Evolutionary conservation across 2,113 vertebrate species (phyloP), one percentile per base, ranked within the genome.

Genomic region (Macquaria australasica): DNA sequence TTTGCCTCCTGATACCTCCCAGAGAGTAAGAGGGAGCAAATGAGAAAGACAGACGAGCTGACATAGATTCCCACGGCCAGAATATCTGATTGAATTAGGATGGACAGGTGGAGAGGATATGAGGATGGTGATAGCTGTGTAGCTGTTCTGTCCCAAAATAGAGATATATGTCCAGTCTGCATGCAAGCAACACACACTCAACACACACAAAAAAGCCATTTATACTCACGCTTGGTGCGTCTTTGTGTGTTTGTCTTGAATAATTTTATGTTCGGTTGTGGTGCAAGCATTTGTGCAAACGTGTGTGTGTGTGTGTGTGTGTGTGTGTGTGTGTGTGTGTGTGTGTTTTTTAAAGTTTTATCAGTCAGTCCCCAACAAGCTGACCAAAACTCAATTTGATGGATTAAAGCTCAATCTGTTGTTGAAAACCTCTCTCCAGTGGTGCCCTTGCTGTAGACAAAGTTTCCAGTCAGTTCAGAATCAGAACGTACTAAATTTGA

Each of bases 41-140:
- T 82, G 72, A 86, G 63, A 68, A 41, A 86, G 67, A 41, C 31
- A 45, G 50, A 71, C 59, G 74, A 62, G 59, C 84, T 69, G 81
- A 66, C 73, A 77, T 81, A 75, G 84, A 89, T 87, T 83, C 73
- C 81, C 84, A 73, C 58, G 41, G 72, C 89, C 77, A 74, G 58
- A 80, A 56, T 72, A 72, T 81, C 66, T 84, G 82, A 83, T 75
- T 73, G 82, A 90, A 85, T 88, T 73, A 82, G 74, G 59, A 34
- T 34, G 34, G 34, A 51, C 82, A 83, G 84, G 74, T 68, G 56
- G 68, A 67, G 41, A 79, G 64, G 75, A 71, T 68, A 20, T 58
- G 60, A 68, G 56, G 71, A 67, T 41, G 73, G 55, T 51, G 43
- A 74, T 63, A 31, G 68, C 62, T 73, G 63, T 41, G 71, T 34